A percentile compares a stretch with the other conserved stretches of the same genome.
Conservation (phyloP, 2,113 vertebrate genomes). For the Barbus barbus region DNA sequence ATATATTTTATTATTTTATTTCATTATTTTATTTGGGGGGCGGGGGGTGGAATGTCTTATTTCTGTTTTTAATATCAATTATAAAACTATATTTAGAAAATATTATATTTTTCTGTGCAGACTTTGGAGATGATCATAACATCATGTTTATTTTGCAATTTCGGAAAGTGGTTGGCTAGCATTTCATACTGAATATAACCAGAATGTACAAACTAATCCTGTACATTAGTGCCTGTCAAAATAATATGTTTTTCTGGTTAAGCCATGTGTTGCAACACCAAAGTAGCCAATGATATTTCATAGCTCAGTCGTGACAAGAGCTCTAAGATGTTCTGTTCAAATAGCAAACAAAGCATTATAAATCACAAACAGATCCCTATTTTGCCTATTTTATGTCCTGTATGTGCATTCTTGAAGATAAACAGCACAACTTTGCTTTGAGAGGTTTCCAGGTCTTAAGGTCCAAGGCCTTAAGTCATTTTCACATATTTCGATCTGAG, state of each 20-base stretch:
- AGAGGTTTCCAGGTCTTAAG: background rate
- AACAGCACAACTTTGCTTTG: background rate
- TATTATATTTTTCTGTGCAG: too few species aligned
- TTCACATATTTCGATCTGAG: conserved; percentile 38
- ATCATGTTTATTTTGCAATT: too few species aligned
- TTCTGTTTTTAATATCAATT: too few species aligned
- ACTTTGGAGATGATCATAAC: too few species aligned
- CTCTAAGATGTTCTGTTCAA: background rate
- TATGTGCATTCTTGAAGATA: conserved; percentile 27
- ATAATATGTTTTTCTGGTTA: background rate
- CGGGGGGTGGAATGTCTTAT: too few species aligned
- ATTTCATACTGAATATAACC: background rate
- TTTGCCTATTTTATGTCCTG: background rate
- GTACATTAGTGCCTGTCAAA: background rate
- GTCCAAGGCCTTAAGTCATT: conserved; percentile 30
- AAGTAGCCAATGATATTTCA: background rate
- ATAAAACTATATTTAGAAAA: too few species aligned
- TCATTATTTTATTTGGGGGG: too few species aligned
- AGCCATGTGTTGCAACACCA: background rate
- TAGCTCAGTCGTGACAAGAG: background rate
- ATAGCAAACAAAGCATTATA: background rate
- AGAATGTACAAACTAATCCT: background rate
- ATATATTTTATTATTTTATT: too few species aligned
- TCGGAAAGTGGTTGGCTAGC: background rate
- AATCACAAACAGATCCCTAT: background rate